Evolutionary conservation across 2,113 vertebrate species (phyloP).

Genomic region (Podarcis muralis): DNA sequence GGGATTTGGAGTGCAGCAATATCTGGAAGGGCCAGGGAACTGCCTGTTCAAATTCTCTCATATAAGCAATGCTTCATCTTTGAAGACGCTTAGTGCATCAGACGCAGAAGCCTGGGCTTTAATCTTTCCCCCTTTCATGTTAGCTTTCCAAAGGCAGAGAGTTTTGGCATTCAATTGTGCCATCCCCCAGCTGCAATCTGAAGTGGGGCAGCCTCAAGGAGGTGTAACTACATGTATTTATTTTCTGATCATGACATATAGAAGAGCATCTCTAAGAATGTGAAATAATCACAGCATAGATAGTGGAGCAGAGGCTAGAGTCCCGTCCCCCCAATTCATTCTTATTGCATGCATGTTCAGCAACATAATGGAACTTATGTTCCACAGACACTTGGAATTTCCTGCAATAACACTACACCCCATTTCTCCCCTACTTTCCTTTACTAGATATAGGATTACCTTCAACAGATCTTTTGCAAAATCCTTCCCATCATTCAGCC

Average conservation of each 20-base stretch:
- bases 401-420: neutral
- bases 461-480: slow-evolving; percentile 95
- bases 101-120: neutral
- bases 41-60: neutral
- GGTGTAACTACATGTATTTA: neutral
- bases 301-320: neutral
- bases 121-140: neutral
- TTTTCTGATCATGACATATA: no score
- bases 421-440: neutral
- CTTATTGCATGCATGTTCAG: neutral
- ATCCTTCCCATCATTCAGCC: slow-evolving; percentile 92
- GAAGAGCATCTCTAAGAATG: neutral
- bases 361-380: neutral
- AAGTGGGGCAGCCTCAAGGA: neutral
- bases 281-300: neutral
- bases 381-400: neutral
- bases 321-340: no score
- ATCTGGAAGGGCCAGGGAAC: neutral
- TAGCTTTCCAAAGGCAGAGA: neutral
- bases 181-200: neutral
- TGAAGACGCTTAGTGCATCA: neutral
- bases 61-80: neutral
- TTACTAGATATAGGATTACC: slow-evolving; percentile 72
- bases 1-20: no score
- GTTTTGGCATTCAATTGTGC: neutral